Evolutionary conservation across 2,888 invertebrate genomes (phyloP).

Genomic region (Eupeodes luniger): DNA sequence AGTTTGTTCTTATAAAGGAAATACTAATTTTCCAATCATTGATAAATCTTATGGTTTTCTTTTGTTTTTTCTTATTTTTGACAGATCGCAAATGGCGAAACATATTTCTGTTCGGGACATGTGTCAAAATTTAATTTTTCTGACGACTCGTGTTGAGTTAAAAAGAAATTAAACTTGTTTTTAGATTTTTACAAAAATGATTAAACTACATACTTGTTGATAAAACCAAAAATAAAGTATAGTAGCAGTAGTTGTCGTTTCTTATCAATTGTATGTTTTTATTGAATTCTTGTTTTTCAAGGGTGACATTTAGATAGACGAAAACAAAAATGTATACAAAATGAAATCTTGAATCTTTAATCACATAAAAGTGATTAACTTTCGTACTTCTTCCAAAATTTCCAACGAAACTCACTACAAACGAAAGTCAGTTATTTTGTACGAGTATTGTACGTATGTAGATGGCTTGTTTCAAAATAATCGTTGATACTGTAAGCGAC

Average conservation of each 20-base stretch:
- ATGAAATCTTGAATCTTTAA: no score
- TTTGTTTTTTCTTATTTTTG: background rate
- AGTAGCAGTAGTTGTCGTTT: constrained; percentile 2
- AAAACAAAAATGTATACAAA: no score
- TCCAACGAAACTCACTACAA: no score
- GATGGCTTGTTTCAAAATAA: no score
- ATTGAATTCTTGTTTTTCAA: constrained; percentile 2
- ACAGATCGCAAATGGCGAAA: background rate
- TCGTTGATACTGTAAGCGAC: no score
- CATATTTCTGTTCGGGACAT: background rate
- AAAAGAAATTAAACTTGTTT: constrained; percentile 25
- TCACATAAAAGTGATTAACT: no score
- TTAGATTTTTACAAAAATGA: background rate
- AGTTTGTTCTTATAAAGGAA: constrained; percentile 61
- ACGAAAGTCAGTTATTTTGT: no score
- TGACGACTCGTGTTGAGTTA: constrained; percentile 9
- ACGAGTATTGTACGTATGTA: no score
- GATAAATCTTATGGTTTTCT: background rate
- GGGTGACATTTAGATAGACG: constrained; percentile 22
- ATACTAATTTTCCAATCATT: constrained; percentile 10
- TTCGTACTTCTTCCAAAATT: no score
- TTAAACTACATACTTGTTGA: constrained; percentile 14
- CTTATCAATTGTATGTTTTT: constrained; percentile 22
- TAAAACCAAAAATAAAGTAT: background rate
- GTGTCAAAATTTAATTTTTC: background rate